A percentile compares a stretch with the other conserved stretches of the same genome.
These are phyloP conservation scores for Quadroppia sp. DNA, from an alignment of 2,888 invertebrate genomes.

Conservation along the genomic window DNA sequence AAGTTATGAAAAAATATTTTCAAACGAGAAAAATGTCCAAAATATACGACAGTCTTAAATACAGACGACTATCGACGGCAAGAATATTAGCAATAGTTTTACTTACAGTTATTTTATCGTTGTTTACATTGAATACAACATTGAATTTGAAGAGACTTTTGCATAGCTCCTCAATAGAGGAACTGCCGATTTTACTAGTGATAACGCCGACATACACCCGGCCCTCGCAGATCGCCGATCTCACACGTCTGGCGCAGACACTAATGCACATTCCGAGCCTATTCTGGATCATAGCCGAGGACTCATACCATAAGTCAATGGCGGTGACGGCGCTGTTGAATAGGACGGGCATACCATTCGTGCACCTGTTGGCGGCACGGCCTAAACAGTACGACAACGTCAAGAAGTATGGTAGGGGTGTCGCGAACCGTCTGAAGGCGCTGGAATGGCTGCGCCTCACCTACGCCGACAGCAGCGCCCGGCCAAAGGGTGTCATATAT, in stretches of 20 bases:
- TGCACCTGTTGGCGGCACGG: slow-evolving; percentile 59
- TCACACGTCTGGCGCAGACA: slow-evolving; percentile 68
- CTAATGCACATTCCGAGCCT: slow-evolving; percentile 67
- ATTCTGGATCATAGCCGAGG: slow-evolving; percentile 76
- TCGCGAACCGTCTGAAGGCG: slow-evolving; percentile 66
- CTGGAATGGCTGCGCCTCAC: slow-evolving; percentile 57
- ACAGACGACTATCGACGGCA: no score
- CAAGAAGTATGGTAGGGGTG: slow-evolving; percentile 57
- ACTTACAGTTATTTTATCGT: no score
- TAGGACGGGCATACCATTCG: slow-evolving; percentile 60
- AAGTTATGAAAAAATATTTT: no score
- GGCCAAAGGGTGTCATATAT: slow-evolving; percentile 76
- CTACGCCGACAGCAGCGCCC: no score
- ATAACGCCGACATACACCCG: slow-evolving; percentile 32
- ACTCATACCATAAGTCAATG: slow-evolving; percentile 54
- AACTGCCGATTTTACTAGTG: neutral
- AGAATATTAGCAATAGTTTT: no score
- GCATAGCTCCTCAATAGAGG: no score
- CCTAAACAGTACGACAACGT: slow-evolving; percentile 35
- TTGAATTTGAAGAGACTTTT: no score
- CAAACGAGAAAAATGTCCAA: no score
- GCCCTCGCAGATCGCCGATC: slow-evolving; percentile 68
- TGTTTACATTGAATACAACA: no score
- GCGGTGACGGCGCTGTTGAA: slow-evolving; percentile 40
- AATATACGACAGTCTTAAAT: no score